phyloP scores from a whole-genome alignment of 37 sponge, comb jelly and placozoan species.

The Amphimedon queenslandica region DNA sequence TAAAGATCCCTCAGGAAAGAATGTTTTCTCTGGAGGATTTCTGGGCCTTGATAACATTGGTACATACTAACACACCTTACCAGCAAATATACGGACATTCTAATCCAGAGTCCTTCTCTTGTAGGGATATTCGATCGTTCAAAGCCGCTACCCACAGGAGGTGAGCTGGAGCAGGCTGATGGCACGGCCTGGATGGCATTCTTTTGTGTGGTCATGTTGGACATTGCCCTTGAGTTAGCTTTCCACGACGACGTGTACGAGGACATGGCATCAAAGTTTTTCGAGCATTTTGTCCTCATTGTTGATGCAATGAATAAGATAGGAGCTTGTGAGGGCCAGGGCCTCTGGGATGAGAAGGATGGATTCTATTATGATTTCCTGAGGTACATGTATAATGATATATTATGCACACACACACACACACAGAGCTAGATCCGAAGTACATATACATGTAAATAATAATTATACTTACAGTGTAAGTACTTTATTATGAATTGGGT shows the following conservation, averaged over 20 bases:
- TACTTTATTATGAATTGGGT: not conserved
- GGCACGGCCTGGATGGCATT: constrained; percentile 99
- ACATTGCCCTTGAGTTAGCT: constrained; percentile 92
- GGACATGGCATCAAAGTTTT: constrained; percentile 99
- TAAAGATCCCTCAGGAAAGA: constrained; percentile 89
- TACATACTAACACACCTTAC: constrained; percentile 14
- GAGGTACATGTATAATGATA: constrained; percentile 9
- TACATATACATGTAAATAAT: too few species aligned
- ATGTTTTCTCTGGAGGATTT: constrained; percentile 95
- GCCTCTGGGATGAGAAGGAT: constrained; percentile 89
- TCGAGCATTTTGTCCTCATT: constrained; percentile 94
- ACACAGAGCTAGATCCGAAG: too few species aligned
- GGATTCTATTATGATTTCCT: constrained; percentile 96
- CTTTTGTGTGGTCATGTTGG: constrained; percentile 90
- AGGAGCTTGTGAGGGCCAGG: constrained; percentile 64
- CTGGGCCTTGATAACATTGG: constrained; percentile 96
- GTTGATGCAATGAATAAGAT: constrained; percentile 93
- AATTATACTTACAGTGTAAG: not conserved
- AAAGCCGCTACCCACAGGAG: constrained; percentile 86
- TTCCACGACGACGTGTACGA: constrained; percentile 83
- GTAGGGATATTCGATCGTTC: constrained; percentile 89
- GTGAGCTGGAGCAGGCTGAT: constrained; percentile 91
- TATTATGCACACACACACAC: too few species aligned
- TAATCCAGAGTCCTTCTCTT: too few species aligned
- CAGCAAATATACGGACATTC: too few species aligned